Percentiles rank a stretch among this genome's conserved stretches.
Evolutionary conservation across 2,797 vertebrate species (phyloP).

Genomic region (Meda fulgida): DNA sequence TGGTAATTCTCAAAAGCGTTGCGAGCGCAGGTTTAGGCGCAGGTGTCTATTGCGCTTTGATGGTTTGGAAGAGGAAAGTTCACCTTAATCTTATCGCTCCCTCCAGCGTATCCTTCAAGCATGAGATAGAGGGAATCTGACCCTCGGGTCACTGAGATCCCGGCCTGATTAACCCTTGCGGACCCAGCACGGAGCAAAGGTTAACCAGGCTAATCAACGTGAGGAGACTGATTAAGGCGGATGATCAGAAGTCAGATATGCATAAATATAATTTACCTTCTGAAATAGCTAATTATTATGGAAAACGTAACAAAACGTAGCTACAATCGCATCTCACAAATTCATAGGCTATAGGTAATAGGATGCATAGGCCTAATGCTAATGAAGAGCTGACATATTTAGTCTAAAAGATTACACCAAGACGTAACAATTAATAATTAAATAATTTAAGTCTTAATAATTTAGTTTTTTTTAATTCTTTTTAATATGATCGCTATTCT

Average conservation of each 20-base stretch:
- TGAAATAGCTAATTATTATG: neutral
- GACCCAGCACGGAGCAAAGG: conserved; percentile 79
- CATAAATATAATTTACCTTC: conserved; percentile 53
- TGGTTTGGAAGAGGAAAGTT: conserved; percentile 67
- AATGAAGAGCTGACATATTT: neutral
- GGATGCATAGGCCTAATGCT: neutral
- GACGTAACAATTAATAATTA: neutral
- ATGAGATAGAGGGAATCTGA: conserved; percentile 79
- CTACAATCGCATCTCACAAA: neutral
- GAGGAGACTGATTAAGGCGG: conserved; percentile 77
- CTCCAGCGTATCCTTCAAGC: conserved; percentile 78
- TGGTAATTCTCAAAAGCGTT: conserved; percentile 6
- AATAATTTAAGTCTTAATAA: conserved; percentile 1
- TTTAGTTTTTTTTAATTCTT: neutral
- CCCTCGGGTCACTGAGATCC: conserved; percentile 81
- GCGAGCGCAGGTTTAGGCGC: conserved; percentile 29
- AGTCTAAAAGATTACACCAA: neutral
- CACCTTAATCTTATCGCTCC: conserved; percentile 79
- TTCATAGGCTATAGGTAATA: neutral
- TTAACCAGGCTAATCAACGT: conserved; percentile 85
- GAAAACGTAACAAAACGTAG: neutral
- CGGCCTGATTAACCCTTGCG: conserved; percentile 88
- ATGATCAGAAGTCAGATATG: conserved; percentile 66
- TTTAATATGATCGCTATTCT: neutral
- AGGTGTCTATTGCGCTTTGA: conserved; percentile 48